Base-by-base conservation (phyloP, 2,113 vertebrate genomes). In the Vombatus ursinus region DNA sequence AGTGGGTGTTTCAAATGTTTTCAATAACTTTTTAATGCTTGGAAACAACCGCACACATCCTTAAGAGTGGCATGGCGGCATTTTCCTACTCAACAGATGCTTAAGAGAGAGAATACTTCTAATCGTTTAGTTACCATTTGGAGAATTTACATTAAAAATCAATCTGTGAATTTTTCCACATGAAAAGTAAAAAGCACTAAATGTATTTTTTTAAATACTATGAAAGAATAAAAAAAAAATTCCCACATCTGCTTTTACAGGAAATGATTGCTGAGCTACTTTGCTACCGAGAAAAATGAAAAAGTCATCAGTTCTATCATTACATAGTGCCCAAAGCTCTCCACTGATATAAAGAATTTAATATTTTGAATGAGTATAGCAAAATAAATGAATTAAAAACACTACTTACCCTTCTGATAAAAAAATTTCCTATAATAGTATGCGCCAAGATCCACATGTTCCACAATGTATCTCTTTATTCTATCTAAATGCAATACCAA, bases 371-470 rank as follows among this genome's bases (percentile, higher is more conserved):
- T 37, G 84, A 95, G 24, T 1, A 94, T 0, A 94, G 90, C 68
- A 97, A 93, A 54, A 54, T 0, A 23, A 96, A 91, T n/a, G 22
- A 9, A 49, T 16, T 14, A n/a, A 91, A 23, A 95, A 50, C n/a
- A n/a, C 16, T n/a, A 96, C 99, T 98, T 98, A 99, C 99, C 99
- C 97, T 99, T 99, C 97, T 99, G 99, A 97, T 99, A 99, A 98
- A 99, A 99, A 97, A 99, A 99, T 96, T 99, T 99, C 95, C 99
- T 98, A 53, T 99, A 99, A 97, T 99, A 99, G 98, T 99, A 99
- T 89, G 99, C 99, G 50, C 99, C 99, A 2, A 99, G 99, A 96
- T 99, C 99, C 97, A 99, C 99, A 0, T 99, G 99, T 95, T 99
- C 99, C 96, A 99, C 99, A 0, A 99, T 99, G 98, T 99, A 99